These are phyloP conservation scores for Tachina lurida DNA, from an alignment of 2,888 invertebrate species.

Conservation along the genomic window DNA sequence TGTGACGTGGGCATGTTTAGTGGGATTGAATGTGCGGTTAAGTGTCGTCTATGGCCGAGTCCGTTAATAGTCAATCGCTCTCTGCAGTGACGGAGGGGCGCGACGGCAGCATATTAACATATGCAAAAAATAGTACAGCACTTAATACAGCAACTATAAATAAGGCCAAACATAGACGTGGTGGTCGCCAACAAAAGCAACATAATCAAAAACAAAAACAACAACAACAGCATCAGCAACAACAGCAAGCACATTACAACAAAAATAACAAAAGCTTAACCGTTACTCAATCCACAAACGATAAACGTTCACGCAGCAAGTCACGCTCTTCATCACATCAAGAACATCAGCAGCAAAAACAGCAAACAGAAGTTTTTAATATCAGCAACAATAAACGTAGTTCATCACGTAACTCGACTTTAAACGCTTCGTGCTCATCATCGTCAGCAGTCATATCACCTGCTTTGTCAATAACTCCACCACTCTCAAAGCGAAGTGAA, in stretches of 20 bases:
- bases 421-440: slow-evolving; percentile 66
- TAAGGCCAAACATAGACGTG: slow-evolving; percentile 68
- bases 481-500: slow-evolving; percentile 66
- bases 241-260: slow-evolving; percentile 49
- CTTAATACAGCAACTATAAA: slow-evolving; percentile 60
- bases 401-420: slow-evolving; percentile 70
- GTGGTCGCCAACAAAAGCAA: slow-evolving; percentile 69
- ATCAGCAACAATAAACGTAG: slow-evolving; percentile 58
- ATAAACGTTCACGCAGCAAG: slow-evolving; percentile 68
- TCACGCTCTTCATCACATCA: slow-evolving; percentile 66
- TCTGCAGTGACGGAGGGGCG: slow-evolving; percentile 88
- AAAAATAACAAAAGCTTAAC: slow-evolving; percentile 63
- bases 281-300: slow-evolving; percentile 66
- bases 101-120: slow-evolving; percentile 77
- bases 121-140: slow-evolving; percentile 68
- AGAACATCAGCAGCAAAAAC: slow-evolving; percentile 43
- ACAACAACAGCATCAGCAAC: slow-evolving; percentile 54
- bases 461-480: slow-evolving; percentile 67
- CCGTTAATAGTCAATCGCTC: slow-evolving; percentile 90
- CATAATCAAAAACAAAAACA: slow-evolving; percentile 66
- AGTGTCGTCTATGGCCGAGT: slow-evolving; percentile 96
- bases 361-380: slow-evolving; percentile 35
- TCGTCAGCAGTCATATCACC: slow-evolving; percentile 55
- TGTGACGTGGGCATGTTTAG: slow-evolving; percentile 82
- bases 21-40: slow-evolving; percentile 86